phyloP scores from a whole-genome alignment of 2,888 invertebrate species.

The Aleiodes leptofemur region DNA sequence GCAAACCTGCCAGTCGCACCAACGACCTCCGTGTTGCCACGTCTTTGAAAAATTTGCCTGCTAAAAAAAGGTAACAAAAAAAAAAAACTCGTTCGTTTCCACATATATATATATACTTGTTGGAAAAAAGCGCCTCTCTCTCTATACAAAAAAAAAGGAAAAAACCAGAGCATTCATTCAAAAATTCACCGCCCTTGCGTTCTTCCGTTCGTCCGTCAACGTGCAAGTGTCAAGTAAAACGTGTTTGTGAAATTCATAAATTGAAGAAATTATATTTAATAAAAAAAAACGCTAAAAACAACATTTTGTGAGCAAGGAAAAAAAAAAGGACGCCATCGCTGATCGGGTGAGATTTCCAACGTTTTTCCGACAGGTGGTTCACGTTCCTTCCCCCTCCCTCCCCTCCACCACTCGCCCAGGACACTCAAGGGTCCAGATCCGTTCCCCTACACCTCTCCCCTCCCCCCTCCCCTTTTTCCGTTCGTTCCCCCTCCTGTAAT shows the following conservation, averaged over 20 bases:
- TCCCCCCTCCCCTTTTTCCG: not conserved
- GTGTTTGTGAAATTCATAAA: not conserved
- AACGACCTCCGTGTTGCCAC: slow-evolving; percentile 42
- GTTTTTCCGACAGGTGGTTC: slow-evolving; percentile 61
- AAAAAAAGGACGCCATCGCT: slow-evolving; percentile 17
- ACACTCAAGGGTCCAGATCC: slow-evolving; percentile 38
- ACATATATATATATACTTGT: too few relatives aligned
- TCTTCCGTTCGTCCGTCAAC: too few relatives aligned
- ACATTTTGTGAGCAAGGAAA: not conserved
- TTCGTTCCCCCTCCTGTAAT: slow-evolving; percentile 59
- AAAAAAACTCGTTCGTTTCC: too few relatives aligned
- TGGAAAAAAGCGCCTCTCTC: too few relatives aligned
- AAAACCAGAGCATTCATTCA: too few relatives aligned
- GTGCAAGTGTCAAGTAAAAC: slow-evolving; percentile 9
- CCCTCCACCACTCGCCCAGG: not conserved
- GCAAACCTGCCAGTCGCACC: not conserved
- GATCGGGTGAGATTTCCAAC: slow-evolving; percentile 53
- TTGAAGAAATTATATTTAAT: not conserved
- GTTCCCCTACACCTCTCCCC: not conserved
- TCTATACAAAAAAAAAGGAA: too few relatives aligned
- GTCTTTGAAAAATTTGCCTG: slow-evolving; percentile 25
- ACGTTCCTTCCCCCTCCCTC: slow-evolving; percentile 34
- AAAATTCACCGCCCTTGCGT: too few relatives aligned
- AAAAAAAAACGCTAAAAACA: not conserved
- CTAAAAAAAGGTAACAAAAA: not conserved